phyloP scores from a whole-genome alignment of 2,888 invertebrate species.

The Aproaerema taeniolella region DNA sequence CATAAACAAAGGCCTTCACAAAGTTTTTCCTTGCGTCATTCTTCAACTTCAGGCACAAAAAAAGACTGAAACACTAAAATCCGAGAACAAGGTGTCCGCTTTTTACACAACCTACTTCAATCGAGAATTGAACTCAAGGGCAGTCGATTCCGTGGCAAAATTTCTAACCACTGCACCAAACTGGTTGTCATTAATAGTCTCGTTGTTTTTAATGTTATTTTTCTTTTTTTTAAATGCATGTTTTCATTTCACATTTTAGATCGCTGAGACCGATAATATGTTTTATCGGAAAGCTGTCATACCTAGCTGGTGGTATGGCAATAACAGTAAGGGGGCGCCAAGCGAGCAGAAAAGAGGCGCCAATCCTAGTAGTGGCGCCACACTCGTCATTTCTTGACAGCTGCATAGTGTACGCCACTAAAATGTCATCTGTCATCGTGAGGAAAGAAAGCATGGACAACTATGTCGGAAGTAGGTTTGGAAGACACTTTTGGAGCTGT shows the following conservation, averaged over 20 bases:
- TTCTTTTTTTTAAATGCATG: background rate
- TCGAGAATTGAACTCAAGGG: too few relatives aligned
- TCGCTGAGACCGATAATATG: constrained; percentile 81
- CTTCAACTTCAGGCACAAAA: too few relatives aligned
- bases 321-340: constrained; percentile 86
- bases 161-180: too few relatives aligned
- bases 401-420: constrained; percentile 88
- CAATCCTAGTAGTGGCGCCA: constrained; percentile 91
- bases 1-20: too few relatives aligned
- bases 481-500: too few relatives aligned
- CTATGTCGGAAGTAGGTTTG: constrained; percentile 90
- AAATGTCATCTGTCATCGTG: constrained; percentile 90
- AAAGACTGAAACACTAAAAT: too few relatives aligned
- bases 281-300: constrained; percentile 84
- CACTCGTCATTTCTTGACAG: constrained; percentile 94
- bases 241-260: constrained; percentile 39
- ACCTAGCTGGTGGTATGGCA: constrained; percentile 86
- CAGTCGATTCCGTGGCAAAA: too few relatives aligned
- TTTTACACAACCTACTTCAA: too few relatives aligned
- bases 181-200: too few relatives aligned
- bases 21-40: too few relatives aligned
- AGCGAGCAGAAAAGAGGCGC: constrained; percentile 86
- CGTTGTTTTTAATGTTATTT: too few relatives aligned
- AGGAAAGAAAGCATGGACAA: constrained; percentile 89
- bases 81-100: too few relatives aligned